Evolutionary conservation across 2,888 invertebrate species (phyloP), one percentile per base, ranked within the genome.

Genomic region (Globia sparganii): DNA sequence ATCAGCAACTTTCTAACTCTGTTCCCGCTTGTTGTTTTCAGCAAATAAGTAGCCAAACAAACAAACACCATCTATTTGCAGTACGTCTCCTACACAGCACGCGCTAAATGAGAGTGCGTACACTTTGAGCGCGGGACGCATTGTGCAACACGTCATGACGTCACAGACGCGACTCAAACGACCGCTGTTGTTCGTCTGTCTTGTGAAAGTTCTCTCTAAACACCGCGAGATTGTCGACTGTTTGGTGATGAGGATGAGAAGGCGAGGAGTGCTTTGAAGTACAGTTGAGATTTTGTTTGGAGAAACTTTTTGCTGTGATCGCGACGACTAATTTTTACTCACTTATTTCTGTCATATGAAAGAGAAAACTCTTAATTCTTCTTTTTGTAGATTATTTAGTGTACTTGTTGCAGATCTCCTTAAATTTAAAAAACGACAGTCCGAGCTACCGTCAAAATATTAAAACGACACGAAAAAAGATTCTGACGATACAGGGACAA

Each of bases 151-250:
- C 73, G 74, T n/a, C 71, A 80, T 56, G 28, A 75, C 80, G 61
- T 73, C 78, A 80, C 49, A 34, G 28, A 18, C 49, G 80, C 65
- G 69, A 68, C 79, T 53, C 75, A 80, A 83, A 77, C 84, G 84
- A 74, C 83, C 56, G 75, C 80, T 65, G 86, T 81, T 86, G 74
- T 88, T 77, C 61, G 28, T 31, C 46, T 58, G 77, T 78, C 86
- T 80, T 76, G 72, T 71, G 75, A 49, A 80, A 77, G 74, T 75
- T 78, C 71, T 86, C 69, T 82, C 62, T 82, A 84, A 84, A 77
- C 77, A 78, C 73, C 68, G 75, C 75, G 67, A 78, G 75, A 77
- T 82, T 84, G 87, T 78, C 58, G 58, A 62, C 72, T 70, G 59
- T 53, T 61, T 75, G 56, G 67, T 73, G 68, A 70, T 40, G 67